Percentiles rank a stretch among this genome's conserved stretches.
phyloP scores from a whole-genome alignment of 2,113 vertebrate species.

The Pituophis catenifer region DNA sequence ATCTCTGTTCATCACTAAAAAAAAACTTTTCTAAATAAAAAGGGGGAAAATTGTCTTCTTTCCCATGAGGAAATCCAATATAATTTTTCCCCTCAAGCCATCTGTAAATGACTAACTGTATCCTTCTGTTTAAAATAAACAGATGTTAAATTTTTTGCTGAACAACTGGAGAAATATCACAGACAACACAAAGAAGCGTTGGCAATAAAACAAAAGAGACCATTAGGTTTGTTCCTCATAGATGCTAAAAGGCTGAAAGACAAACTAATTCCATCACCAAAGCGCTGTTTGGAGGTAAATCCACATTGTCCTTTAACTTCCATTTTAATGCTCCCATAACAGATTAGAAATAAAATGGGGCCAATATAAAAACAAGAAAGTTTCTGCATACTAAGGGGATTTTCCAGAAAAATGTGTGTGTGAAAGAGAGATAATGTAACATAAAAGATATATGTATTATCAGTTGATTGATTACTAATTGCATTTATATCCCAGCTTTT shows the following conservation, averaged over 20 bases:
- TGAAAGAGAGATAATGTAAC: neutral
- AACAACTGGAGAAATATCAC: constrained; percentile 76
- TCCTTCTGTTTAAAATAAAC: constrained; percentile 25
- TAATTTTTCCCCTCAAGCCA: neutral
- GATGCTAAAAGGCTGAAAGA: constrained; percentile 77
- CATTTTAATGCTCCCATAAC: neutral
- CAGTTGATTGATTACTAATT: neutral
- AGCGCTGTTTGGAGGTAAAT: constrained; percentile 78
- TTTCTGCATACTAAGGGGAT: neutral
- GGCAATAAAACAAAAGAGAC: constrained; percentile 68
- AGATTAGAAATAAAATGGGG: neutral
- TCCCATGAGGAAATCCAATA: neutral
- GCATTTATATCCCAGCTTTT: neutral
- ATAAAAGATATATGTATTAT: neutral
- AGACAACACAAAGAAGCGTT: constrained; percentile 72
- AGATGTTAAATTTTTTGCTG: constrained; percentile 78
- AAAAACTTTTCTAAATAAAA: neutral
- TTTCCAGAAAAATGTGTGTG: neutral
- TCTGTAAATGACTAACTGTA: neutral
- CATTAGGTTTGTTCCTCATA: constrained; percentile 80
- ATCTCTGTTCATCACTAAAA: neutral
- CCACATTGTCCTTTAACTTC: neutral
- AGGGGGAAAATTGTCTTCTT: neutral
- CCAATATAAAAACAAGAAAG: no score
- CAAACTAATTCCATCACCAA: constrained; percentile 75